Percentiles rank a stretch among this genome's conserved stretches.
Conservation (phyloP, 37 sponge, comb jelly and placozoan genomes). For the Geodia barretti region DNA sequence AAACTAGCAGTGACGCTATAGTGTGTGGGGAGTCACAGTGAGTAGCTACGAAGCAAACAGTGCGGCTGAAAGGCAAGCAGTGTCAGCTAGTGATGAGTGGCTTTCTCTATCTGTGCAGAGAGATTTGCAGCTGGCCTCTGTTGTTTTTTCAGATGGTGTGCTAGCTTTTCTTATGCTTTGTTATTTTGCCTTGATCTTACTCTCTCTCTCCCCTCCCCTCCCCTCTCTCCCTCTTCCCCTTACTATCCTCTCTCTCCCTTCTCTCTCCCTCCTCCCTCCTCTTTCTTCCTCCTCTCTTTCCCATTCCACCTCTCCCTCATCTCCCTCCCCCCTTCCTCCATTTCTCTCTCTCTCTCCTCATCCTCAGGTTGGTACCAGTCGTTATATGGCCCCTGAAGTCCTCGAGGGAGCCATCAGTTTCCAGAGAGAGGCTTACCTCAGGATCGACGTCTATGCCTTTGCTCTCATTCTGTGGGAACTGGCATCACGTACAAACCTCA, state of each 20-base stretch:
- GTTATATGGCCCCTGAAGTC: constrained; percentile 94
- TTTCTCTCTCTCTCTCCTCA: constrained; percentile 11
- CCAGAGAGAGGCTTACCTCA: constrained; percentile 53
- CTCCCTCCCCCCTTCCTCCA: background rate
- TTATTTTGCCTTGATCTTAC: too few species aligned
- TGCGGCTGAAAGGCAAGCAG: too few species aligned
- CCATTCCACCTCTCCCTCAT: background rate
- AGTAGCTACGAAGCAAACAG: too few species aligned
- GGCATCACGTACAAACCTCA: constrained; percentile 29
- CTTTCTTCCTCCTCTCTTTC: background rate
- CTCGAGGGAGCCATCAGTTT: constrained; percentile 80
- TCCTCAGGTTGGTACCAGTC: constrained; percentile 77
- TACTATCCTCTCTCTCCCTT: background rate
- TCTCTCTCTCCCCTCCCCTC: background rate
- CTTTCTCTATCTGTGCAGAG: too few species aligned
- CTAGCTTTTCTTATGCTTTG: background rate
- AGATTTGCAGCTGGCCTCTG: background rate
- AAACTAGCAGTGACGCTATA: too few species aligned
- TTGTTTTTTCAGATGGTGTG: background rate
- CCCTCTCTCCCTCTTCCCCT: constrained; percentile 11
- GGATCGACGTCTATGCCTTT: constrained; percentile 87
- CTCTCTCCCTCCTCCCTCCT: background rate
- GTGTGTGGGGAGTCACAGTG: too few species aligned
- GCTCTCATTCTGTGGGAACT: constrained; percentile 87
- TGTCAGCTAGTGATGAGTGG: too few species aligned